phyloP scores from a whole-genome alignment of 2,113 vertebrate species.

The Anser brachyrhynchus region DNA sequence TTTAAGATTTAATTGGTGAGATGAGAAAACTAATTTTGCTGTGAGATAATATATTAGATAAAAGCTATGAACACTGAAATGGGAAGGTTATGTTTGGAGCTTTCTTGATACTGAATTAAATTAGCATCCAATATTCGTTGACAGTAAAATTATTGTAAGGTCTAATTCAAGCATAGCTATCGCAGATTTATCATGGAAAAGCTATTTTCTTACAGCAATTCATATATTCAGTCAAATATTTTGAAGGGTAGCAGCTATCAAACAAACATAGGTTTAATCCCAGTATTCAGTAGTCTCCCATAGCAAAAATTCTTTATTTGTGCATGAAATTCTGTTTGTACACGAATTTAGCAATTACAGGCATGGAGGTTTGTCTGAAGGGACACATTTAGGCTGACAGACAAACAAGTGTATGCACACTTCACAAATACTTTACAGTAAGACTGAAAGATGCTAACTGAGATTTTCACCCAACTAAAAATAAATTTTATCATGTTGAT shows the following conservation, averaged over 20 bases:
- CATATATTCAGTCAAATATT: neutral
- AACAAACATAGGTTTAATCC: neutral
- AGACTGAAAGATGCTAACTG: neutral
- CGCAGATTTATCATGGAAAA: neutral
- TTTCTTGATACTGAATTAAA: neutral
- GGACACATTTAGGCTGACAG: neutral
- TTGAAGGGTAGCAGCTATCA: neutral
- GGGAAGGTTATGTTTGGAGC: neutral
- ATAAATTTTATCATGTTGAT: neutral
- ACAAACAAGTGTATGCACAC: neutral
- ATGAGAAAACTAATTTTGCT: constrained; percentile 30
- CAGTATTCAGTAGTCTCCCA: neutral
- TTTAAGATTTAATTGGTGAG: neutral
- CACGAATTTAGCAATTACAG: neutral
- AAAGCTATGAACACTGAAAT: neutral
- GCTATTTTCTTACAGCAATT: neutral
- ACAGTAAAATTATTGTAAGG: neutral
- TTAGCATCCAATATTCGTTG: neutral
- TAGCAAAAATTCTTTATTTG: neutral
- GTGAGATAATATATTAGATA: neutral
- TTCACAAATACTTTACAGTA: neutral
- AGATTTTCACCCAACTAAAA: neutral
- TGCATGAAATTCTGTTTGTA: neutral
- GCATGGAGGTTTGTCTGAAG: neutral
- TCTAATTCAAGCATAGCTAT: neutral